These are phyloP conservation scores for Agriopis aurantiaria DNA, from an alignment of 2,888 invertebrate genomes.

Conservation along the genomic window DNA sequence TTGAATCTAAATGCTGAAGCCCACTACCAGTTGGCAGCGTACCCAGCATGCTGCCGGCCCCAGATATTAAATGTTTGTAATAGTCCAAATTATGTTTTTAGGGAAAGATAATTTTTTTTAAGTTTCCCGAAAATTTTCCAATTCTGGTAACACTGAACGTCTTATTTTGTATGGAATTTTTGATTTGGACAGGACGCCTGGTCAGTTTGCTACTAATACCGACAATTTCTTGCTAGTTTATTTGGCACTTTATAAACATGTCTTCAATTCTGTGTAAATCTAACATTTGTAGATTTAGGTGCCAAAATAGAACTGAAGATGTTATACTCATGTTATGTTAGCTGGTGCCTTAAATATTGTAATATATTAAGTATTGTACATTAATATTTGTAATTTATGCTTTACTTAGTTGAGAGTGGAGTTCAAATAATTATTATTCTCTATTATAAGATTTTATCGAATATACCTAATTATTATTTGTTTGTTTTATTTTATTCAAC, in stretches of 20 bases:
- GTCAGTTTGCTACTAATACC: neutral
- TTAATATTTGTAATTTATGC: constrained; percentile 74
- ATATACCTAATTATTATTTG: constrained; percentile 56
- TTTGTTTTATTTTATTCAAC: constrained; percentile 44
- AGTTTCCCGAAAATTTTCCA: too few species aligned
- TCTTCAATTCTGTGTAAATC: constrained; percentile 32
- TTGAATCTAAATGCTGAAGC: too few species aligned
- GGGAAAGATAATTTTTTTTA: too few species aligned
- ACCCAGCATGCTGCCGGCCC: too few species aligned
- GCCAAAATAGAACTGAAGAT: constrained; percentile 53
- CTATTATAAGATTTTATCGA: constrained; percentile 69
- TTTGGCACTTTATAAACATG: constrained; percentile 2
- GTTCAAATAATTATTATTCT: constrained; percentile 69
- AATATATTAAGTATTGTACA: constrained; percentile 66
- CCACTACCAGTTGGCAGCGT: too few species aligned
- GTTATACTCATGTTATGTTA: constrained; percentile 62
- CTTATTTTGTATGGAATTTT: too few species aligned
- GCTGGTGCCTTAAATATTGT: constrained; percentile 72
- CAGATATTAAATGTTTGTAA: too few species aligned
- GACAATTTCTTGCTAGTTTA: neutral
- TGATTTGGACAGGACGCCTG: too few species aligned
- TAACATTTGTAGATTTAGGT: constrained; percentile 37
- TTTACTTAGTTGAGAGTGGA: constrained; percentile 61
- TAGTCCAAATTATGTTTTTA: too few species aligned
- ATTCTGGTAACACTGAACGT: too few species aligned